Conservation (phyloP, 2,113 vertebrate genomes). For the Xenopus tropicalis region UCB_Xtro_10.0 CM004446.2:77338001-77338500, state of each 20-base stretch:
- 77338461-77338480: too few relatives aligned
- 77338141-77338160: slow-evolving; percentile 78
- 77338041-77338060: not conserved
- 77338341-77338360: too few relatives aligned
- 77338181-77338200: slow-evolving; percentile 73
- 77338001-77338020: too few relatives aligned
- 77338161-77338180: slow-evolving; percentile 76
- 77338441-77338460: too few relatives aligned
- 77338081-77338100: slow-evolving; percentile 73
- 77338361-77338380: too few relatives aligned
- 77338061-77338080: slow-evolving; percentile 64
- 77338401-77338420: too few relatives aligned
- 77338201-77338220: slow-evolving; percentile 86
- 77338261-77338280: slow-evolving; percentile 56
- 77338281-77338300: slow-evolving; percentile 18
- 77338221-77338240: slow-evolving; percentile 82
- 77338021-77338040: too few relatives aligned
- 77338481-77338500: too few relatives aligned
- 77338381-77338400: too few relatives aligned
- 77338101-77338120: slow-evolving; percentile 88
- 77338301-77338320: not conserved
- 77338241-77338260: slow-evolving; percentile 75
- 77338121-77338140: slow-evolving; percentile 76
- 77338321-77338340: too few relatives aligned
- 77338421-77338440: too few relatives aligned